phyloP scores from a whole-genome alignment of 2,888 invertebrate species.

The Drosophila diplacantha region DNA sequence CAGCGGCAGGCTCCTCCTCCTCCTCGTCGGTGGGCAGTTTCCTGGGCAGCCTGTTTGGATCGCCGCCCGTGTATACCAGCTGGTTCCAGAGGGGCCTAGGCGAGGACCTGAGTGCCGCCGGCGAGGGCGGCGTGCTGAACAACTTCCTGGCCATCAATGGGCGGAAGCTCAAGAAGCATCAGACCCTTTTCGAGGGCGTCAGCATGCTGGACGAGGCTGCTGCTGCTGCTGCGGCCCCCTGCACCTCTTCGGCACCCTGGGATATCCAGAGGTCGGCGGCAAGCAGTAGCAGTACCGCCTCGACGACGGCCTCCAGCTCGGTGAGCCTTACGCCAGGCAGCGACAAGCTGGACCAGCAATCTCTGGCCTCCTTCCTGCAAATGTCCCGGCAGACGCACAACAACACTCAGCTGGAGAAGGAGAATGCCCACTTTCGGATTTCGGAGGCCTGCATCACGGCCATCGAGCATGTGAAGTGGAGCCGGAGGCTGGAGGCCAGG shows the following conservation, averaged over 20 bases:
- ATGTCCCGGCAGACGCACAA: slow-evolving; percentile 84
- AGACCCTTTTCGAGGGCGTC: slow-evolving; percentile 72
- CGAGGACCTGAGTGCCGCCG: slow-evolving; percentile 32
- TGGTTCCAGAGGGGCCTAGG: slow-evolving; percentile 59
- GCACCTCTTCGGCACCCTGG: slow-evolving; percentile 31
- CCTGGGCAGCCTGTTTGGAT: slow-evolving; percentile 69
- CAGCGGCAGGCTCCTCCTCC: background rate
- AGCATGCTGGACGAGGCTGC: slow-evolving; percentile 59
- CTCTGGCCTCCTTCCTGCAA: slow-evolving; percentile 84
- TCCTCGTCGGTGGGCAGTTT: slow-evolving; percentile 64
- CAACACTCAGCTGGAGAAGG: slow-evolving; percentile 88
- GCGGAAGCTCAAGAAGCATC: slow-evolving; percentile 69
- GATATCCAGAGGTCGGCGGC: slow-evolving; percentile 36
- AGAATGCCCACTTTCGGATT: slow-evolving; percentile 91
- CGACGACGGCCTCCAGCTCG: slow-evolving; percentile 35
- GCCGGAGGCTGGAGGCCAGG: slow-evolving; percentile 67
- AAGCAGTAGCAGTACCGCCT: slow-evolving; percentile 18
- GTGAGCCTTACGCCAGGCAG: slow-evolving; percentile 49
- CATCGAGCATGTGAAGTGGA: slow-evolving; percentile 86
- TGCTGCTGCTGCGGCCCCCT: slow-evolving; percentile 7
- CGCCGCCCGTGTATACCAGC: slow-evolving; percentile 68
- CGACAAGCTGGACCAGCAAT: slow-evolving; percentile 79
- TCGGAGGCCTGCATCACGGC: slow-evolving; percentile 91
- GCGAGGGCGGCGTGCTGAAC: slow-evolving; percentile 57
- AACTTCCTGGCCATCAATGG: slow-evolving; percentile 74